These are phyloP conservation scores for Acromyrmex charruanus DNA, from an alignment of 1,140 invertebrate genomes.

Conservation along the genomic window DNA sequence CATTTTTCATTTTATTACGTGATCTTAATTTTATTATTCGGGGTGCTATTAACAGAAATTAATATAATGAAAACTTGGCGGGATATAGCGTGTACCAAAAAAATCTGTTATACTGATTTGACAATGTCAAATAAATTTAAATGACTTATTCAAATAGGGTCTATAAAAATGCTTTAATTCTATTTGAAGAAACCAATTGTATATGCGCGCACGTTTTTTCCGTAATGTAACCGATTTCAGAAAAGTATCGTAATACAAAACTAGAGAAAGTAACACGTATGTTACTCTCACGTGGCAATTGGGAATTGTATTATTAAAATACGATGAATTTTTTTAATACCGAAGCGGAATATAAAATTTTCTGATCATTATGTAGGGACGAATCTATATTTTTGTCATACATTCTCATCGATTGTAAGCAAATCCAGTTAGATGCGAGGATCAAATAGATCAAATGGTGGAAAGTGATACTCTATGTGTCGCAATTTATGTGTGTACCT, in stretches of 20 bases:
- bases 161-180: constrained; percentile 13
- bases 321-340: not conserved
- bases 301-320: not conserved
- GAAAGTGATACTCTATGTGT: not conserved
- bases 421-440: not conserved
- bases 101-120: constrained; percentile 8
- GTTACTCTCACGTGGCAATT: not conserved
- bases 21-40: constrained; percentile 1
- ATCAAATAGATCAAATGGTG: not conserved
- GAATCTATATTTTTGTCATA: constrained; percentile 22
- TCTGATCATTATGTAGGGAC: not conserved
- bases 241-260: constrained; percentile 49
- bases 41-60: not conserved
- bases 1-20: not conserved
- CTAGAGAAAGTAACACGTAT: not conserved
- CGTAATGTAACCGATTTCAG: constrained; percentile 52
- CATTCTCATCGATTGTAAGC: not conserved
- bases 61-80: not conserved
- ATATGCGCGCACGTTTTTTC: not conserved
- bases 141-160: not conserved
- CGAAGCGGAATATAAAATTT: constrained; percentile 6
- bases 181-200: constrained; percentile 34
- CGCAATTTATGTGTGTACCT: not conserved
- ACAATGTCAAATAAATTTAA: constrained; percentile 11
- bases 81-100: not conserved